Percentiles rank a stretch among this genome's conserved stretches.
These are phyloP conservation scores for Psittacula cyanocephala DNA, from an alignment of 2,113 vertebrate genomes.

Conservation along the genomic window DNA sequence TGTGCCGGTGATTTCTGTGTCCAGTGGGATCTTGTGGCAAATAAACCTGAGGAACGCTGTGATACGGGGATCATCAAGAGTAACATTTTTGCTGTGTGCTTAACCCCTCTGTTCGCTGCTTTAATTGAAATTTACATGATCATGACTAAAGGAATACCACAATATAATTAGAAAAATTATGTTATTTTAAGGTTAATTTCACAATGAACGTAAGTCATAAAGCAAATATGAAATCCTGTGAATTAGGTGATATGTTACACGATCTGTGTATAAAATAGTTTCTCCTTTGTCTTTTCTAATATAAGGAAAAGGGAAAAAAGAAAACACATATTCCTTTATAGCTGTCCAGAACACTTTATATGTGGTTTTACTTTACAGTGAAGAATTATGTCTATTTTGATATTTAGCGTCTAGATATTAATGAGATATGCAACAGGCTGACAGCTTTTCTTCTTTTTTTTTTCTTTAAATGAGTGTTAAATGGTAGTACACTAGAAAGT, in stretches of 20 bases:
- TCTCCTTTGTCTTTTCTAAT: background rate
- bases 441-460: background rate
- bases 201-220: background rate
- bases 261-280: background rate
- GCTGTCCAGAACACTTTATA: background rate
- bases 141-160: background rate
- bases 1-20: background rate
- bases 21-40: background rate
- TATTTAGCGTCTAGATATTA: background rate
- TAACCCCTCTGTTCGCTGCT: background rate
- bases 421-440: background rate
- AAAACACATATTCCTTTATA: background rate
- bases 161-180: background rate
- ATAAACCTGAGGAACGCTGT: background rate
- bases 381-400: background rate
- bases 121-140: background rate
- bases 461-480: background rate
- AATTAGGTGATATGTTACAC: background rate
- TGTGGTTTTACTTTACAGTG: background rate
- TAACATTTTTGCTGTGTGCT: background rate
- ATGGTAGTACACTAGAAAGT: background rate
- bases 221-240: background rate
- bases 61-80: background rate
- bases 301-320: background rate
- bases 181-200: background rate